phyloP scores from a whole-genome alignment of 2,113 vertebrate genomes.

The Donacobius atricapilla region DNA sequence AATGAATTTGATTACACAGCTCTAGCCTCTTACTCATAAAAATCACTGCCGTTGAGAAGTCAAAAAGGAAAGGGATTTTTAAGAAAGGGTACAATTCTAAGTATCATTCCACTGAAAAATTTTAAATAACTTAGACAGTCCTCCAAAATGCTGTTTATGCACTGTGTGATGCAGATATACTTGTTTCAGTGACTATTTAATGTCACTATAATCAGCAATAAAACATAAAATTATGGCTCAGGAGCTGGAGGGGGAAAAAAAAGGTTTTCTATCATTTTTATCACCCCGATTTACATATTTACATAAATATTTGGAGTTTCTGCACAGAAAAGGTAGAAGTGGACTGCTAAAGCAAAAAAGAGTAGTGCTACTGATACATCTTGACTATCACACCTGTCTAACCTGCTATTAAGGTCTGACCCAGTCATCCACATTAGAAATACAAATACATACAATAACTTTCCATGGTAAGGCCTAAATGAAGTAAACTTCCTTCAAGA shows the following conservation, averaged over 20 bases:
- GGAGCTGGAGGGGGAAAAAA: neutral
- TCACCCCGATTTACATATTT: conserved; percentile 26
- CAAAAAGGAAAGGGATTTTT: neutral
- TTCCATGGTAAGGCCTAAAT: neutral
- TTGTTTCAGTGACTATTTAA: conserved; percentile 37
- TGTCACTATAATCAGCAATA: neutral
- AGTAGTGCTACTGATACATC: neutral
- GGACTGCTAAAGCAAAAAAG: neutral
- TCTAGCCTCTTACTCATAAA: neutral
- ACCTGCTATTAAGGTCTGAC: neutral
- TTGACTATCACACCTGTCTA: neutral
- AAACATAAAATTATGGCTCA: conserved; percentile 42
- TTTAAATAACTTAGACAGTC: neutral
- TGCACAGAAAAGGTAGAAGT: neutral
- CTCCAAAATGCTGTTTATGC: neutral
- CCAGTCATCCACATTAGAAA: conserved; percentile 15
- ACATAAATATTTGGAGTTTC: conserved; percentile 35
- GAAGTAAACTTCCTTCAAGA: conserved; percentile 31
- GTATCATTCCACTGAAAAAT: neutral
- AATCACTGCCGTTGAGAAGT: neutral
- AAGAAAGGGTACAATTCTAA: neutral
- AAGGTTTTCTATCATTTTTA: conserved; percentile 31
- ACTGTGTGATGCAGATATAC: neutral
- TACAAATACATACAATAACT: neutral
- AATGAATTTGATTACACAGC: conserved; percentile 9